Evolutionary conservation across 2,113 vertebrate genomes (phyloP).

Genomic region (Aspiorhynchus laticeps): DNA sequence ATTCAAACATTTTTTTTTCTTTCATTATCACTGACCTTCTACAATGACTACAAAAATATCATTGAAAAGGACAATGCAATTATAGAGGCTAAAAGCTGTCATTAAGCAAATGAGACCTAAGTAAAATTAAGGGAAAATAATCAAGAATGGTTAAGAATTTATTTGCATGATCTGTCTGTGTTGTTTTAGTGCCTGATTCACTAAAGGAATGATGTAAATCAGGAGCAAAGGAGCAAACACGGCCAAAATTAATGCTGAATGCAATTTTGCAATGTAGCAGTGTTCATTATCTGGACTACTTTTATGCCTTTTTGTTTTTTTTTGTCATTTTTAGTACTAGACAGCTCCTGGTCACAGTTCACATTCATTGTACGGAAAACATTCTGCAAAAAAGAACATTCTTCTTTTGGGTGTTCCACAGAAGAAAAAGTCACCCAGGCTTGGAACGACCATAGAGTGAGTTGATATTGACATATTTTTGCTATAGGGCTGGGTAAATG

Average conservation of each 20-base stretch:
- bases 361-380: background rate
- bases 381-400: background rate
- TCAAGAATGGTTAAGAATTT: background rate
- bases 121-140: background rate
- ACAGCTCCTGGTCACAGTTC: background rate
- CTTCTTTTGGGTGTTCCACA: background rate
- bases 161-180: background rate
- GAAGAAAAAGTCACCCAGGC: background rate
- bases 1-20: background rate
- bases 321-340: background rate
- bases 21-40: slow-evolving; percentile 17
- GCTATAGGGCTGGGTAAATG: background rate
- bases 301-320: background rate
- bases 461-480: background rate
- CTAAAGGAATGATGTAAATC: background rate
- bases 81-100: background rate
- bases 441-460: background rate
- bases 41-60: background rate
- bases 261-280: background rate
- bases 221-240: background rate
- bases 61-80: background rate
- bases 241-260: background rate
- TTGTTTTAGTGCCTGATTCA: background rate
- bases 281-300: background rate
- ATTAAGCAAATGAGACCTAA: background rate